Evolutionary conservation across 2,797 vertebrate species (phyloP).

Genomic region (Tolypeutes matacus): DNA sequence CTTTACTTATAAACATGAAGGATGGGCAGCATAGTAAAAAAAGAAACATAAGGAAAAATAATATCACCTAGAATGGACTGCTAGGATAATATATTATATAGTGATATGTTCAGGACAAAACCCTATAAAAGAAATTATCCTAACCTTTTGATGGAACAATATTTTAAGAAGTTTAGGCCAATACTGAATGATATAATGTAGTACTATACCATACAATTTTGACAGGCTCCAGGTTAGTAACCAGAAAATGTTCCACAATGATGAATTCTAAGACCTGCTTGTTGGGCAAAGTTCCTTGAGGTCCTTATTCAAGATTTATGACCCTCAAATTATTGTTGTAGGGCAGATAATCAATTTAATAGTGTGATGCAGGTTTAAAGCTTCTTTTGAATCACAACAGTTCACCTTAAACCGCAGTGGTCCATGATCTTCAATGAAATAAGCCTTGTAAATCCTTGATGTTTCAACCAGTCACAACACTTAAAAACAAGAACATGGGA

Average conservation of each 20-base stretch:
- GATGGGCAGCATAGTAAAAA: not conserved
- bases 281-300: not conserved
- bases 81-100: not conserved
- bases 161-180: too few species aligned
- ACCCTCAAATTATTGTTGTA: not conserved
- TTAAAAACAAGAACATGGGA: too few species aligned
- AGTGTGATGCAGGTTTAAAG: not conserved
- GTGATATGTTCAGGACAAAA: not conserved
- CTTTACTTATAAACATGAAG: not conserved
- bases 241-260: not conserved
- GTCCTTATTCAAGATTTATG: not conserved
- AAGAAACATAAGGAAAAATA: not conserved
- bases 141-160: not conserved
- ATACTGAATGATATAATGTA: too few species aligned
- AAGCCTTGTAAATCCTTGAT: not conserved
- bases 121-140: rapidly evolving
- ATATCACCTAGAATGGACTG: not conserved
- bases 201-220: too few species aligned
- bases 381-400: not conserved
- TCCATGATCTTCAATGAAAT: not conserved
- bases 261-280: not conserved
- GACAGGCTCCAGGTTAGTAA: not conserved
- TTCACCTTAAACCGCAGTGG: not conserved
- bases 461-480: not conserved
- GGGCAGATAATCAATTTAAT: not conserved